A percentile compares a stretch with the other conserved stretches of the same genome.
phyloP scores from a whole-genome alignment of 2,797 vertebrate species.

The Orientallactaga sibirica region DNA sequence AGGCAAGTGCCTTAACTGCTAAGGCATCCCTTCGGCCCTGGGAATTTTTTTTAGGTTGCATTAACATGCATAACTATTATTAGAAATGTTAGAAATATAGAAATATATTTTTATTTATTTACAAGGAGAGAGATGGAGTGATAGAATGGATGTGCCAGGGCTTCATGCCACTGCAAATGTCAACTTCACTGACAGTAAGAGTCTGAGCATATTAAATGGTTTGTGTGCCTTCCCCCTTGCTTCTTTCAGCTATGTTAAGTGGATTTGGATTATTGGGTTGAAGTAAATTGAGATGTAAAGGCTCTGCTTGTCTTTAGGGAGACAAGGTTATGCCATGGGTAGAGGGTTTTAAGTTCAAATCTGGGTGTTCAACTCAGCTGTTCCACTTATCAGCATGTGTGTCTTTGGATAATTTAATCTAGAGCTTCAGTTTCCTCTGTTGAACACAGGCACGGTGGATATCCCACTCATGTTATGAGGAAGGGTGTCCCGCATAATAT shows the following conservation, averaged over 20 bases:
- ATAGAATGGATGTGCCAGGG: too few species aligned
- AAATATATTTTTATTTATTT: too few species aligned
- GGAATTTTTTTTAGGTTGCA: neutral
- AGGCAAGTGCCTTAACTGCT: too few species aligned
- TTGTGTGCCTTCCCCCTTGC: neutral
- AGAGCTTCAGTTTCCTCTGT: conserved; percentile 13
- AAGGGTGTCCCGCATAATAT: rapidly evolving
- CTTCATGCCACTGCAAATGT: too few species aligned
- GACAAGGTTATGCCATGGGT: neutral
- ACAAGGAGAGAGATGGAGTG: too few species aligned
- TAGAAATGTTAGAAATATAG: neutral
- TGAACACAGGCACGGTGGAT: neutral
- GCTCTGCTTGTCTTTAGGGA: neutral
- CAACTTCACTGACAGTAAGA: neutral
- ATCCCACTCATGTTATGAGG: neutral
- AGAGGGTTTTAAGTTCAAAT: neutral
- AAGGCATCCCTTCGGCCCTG: too few species aligned
- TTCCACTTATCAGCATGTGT: neutral
- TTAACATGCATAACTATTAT: neutral
- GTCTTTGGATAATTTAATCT: conserved; percentile 20
- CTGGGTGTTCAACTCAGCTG: neutral
- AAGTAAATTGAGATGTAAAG: neutral
- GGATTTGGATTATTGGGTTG: neutral
- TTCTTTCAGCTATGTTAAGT: neutral
- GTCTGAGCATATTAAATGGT: neutral